Evolutionary conservation across 2,113 vertebrate species (phyloP), one percentile per base, ranked within the genome.

Genomic region (Dicrurus megarhynchus): DNA sequence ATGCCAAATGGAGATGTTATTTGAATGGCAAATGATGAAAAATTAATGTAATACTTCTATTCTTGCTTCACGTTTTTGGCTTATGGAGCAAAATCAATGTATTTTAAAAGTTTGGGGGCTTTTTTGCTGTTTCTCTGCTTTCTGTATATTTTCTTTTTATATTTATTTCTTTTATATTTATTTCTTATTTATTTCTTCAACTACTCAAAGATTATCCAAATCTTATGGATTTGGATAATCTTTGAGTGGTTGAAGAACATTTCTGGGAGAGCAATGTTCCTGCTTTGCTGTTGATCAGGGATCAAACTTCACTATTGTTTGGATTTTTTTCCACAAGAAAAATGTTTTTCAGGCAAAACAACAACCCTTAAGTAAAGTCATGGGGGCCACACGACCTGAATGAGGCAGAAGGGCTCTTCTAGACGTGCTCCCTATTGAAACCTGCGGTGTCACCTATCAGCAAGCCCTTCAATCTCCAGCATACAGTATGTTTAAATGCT

Each of bases 401-500:
- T 3, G 84, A 77, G 60, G 49, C 89, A 24, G 32, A 67, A 91
- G 69, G 65, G 49, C 84, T 95, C 76, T n/a, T 3, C 50, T 33
- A 88, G 83, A 67, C 1, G 3, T 30, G 60, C 80, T 92, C 52
- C 63, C 63, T 44, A 9, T 47, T 69, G 87, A 93, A 95, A 85
- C 82, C 82, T 32, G 30, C 79, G 21, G 70, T 39, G 82, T 83
- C 87, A 76, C 55, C 89, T 85, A 76, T 20, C 78, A 83, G 61
- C 77, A 26, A 76, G 91, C 75, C 44, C 85, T 77, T 90, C 82
- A 74, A 17, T 84, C 92, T 50, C 83, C 61, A 57, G 53, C 39
- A 20, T 16, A 76, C n/a, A 9, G 63, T 47, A 21, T 86, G 93
- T 88, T 96, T 93, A 95, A 95, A 92, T 52, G 87, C 91, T 91